phyloP scores from a whole-genome alignment of 2,113 vertebrate species.

The Crotalus helleri region DNA sequence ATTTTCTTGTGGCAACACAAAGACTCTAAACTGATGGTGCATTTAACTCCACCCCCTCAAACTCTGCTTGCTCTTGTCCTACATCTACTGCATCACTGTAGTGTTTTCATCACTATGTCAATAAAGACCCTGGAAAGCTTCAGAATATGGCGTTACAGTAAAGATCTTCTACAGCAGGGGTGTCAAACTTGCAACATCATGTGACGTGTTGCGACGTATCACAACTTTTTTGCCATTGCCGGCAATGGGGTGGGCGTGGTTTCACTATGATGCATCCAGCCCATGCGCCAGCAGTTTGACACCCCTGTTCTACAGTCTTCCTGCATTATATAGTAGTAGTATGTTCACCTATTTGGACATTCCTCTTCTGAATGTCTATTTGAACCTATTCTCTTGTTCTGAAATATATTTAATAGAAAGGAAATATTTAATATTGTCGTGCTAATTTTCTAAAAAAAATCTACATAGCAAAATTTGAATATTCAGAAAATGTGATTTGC shows the following conservation, averaged over 20 bases:
- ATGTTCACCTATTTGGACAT: neutral
- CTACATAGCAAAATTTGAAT: neutral
- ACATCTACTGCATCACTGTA: neutral
- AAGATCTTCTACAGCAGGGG: neutral
- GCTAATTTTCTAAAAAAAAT: neutral
- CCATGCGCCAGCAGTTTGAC: too few species aligned
- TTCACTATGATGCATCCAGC: too few species aligned
- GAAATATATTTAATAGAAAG: neutral
- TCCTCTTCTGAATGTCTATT: neutral
- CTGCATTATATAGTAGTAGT: neutral
- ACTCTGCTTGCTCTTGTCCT: neutral
- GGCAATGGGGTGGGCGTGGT: too few species aligned
- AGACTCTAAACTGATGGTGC: neutral
- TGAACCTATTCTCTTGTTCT: neutral
- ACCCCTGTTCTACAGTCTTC: neutral
- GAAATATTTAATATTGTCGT: neutral
- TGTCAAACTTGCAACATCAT: too few species aligned
- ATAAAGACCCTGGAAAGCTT: neutral
- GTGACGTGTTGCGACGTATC: too few species aligned
- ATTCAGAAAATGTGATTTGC: neutral
- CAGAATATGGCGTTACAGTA: neutral
- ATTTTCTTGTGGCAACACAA: neutral
- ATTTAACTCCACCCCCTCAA: neutral
- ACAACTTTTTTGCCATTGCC: too few species aligned
- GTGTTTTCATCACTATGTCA: neutral